phyloP scores from a whole-genome alignment of 2,797 vertebrate genomes.

The Rhyacichthys aspro region DNA sequence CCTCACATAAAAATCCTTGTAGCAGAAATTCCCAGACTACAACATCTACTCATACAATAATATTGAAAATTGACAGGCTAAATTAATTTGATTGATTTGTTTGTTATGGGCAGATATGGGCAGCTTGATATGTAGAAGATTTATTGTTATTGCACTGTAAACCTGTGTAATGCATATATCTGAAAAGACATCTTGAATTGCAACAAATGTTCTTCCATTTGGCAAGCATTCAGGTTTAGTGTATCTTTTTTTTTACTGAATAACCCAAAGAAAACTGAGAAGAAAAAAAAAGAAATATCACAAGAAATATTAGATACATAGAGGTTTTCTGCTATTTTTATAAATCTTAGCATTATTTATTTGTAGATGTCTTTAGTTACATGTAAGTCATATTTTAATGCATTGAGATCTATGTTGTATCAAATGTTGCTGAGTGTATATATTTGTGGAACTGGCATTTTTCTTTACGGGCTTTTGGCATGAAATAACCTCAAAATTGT shows the following conservation, averaged over 20 bases:
- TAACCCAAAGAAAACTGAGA: too few relatives aligned
- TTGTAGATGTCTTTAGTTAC: neutral
- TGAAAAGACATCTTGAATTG: too few relatives aligned
- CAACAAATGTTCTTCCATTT: too few relatives aligned
- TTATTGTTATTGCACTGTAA: too few relatives aligned
- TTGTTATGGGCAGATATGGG: too few relatives aligned
- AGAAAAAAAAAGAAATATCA: too few relatives aligned
- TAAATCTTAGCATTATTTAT: neutral
- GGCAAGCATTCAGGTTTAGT: too few relatives aligned
- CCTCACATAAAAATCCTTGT: conserved; percentile 46
- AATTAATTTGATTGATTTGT: too few relatives aligned
- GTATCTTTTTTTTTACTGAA: too few relatives aligned
- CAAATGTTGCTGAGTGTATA: neutral
- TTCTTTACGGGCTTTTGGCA: neutral
- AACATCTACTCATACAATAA: conserved; percentile 1
- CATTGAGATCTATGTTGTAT: neutral
- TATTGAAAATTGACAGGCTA: too few relatives aligned
- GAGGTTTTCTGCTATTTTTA: neutral
- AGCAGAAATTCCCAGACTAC: conserved; percentile 48
- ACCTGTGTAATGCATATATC: too few relatives aligned
- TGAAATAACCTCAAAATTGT: neutral
- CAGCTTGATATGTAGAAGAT: too few relatives aligned
- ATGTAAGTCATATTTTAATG: neutral
- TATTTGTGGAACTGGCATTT: neutral
- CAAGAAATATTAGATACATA: neutral